phyloP scores from a whole-genome alignment of 2,113 vertebrate genomes.

The Centropristis striata region DNA sequence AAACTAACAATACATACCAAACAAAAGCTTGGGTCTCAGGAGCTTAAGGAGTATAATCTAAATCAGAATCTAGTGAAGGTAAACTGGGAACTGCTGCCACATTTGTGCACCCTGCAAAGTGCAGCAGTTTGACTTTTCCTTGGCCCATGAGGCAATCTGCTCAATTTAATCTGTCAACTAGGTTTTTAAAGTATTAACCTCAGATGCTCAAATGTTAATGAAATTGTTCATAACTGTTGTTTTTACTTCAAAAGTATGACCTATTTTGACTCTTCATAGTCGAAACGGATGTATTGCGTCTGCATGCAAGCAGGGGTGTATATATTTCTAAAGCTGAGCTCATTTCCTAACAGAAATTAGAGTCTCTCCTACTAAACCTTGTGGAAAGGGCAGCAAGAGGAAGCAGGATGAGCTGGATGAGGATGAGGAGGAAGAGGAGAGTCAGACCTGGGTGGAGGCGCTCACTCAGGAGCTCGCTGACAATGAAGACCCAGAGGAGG shows the following conservation, averaged over 20 bases:
- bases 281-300: rapidly evolving
- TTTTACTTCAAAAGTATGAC: not conserved
- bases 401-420: constrained; percentile 87
- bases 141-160: too few species aligned
- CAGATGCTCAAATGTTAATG: not conserved
- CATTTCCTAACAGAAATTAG: constrained; percentile 77
- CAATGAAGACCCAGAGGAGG: constrained; percentile 75
- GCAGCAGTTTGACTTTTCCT: not conserved
- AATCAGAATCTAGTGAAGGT: not conserved
- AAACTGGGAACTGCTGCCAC: not conserved
- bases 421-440: constrained; percentile 82
- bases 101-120: not conserved
- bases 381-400: constrained; percentile 86
- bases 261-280: not conserved
- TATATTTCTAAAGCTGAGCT: not conserved
- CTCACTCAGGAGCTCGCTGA: constrained; percentile 82
- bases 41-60: too few species aligned
- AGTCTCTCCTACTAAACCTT: constrained; percentile 78
- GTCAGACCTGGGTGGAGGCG: constrained; percentile 81
- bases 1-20: too few species aligned
- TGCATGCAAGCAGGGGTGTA: not conserved
- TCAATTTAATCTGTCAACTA: not conserved
- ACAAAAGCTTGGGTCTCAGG: too few species aligned
- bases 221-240: not conserved
- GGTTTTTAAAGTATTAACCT: not conserved